A percentile compares a stretch with the other conserved stretches of the same genome.
phyloP scores from a whole-genome alignment of 2,888 invertebrate species.

The Cephus nigrinus region DNA sequence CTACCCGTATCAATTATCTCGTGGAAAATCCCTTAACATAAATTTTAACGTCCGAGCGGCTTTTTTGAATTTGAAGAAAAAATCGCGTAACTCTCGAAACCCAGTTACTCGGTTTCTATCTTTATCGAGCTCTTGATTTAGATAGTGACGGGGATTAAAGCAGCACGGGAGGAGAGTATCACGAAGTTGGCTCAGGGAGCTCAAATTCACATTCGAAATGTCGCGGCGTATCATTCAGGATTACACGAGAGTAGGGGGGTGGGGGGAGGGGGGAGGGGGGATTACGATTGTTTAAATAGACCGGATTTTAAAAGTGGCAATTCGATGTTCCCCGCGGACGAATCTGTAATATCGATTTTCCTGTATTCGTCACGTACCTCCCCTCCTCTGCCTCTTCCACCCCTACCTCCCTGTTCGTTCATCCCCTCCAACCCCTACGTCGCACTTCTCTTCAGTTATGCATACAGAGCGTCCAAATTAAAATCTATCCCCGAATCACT shows the following conservation, averaged over 20 bases:
- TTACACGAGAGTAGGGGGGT: not conserved
- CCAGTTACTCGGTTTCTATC: not conserved
- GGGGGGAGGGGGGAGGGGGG: not conserved
- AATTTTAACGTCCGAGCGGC: not conserved
- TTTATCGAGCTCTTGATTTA: not conserved
- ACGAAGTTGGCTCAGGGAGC: too few relatives aligned
- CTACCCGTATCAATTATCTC: not conserved
- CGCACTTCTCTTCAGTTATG: too few relatives aligned
- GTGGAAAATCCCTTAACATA: not conserved
- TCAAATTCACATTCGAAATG: not conserved
- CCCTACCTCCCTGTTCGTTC: too few relatives aligned
- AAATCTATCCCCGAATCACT: too few relatives aligned
- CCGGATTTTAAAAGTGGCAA: slow-evolving; percentile 15
- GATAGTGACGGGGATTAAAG: not conserved
- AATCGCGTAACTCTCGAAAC: too few relatives aligned
- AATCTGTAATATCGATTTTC: slow-evolving; percentile 19
- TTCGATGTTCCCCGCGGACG: slow-evolving; percentile 14
- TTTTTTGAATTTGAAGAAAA: too few relatives aligned
- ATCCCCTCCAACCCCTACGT: too few relatives aligned
- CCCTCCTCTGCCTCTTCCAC: not conserved
- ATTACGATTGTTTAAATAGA: slow-evolving; percentile 11
- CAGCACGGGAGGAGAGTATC: not conserved
- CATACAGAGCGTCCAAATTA: too few relatives aligned
- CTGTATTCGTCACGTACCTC: slow-evolving; percentile 9
- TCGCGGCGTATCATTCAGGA: not conserved